Evolutionary conservation across 2,888 invertebrate species (phyloP), one percentile per base, ranked within the genome.

Genomic region (Thumatha senex): DNA sequence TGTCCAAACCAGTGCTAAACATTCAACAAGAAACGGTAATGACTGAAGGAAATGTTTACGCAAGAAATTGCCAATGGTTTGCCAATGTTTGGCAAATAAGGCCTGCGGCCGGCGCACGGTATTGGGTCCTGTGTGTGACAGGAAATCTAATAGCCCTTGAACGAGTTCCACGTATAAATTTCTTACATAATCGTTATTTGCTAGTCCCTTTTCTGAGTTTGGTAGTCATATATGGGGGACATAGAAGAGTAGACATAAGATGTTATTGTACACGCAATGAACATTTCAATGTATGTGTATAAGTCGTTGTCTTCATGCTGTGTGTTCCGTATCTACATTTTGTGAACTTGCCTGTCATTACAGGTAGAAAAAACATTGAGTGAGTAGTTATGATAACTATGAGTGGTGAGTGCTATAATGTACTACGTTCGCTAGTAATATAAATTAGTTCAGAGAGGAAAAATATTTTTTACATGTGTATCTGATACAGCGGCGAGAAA

Each of bases 81-180:
- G 74, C 75, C 80, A 74, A 84, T 85, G 84, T 86, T 87, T 85
- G 80, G 80, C 84, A 84, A 87, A 84, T 83, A 82, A 77, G 79
- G 76, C 74, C 76, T 77, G 79, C 72, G 84, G 80, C 71, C 74
- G 35, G 44, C 35, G 82, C n/a, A n/a, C n/a, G n/a, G n/a, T n/a
- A n/a, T 67, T 67, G 58, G 54, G 61, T 56, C 72, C 76, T 84
- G 86, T 76, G 77, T 84, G 84, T 87, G 87, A 87, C 87, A 80
- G 80, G 86, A 86, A 86, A 85, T 84, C 84, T 86, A 86, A 87
- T 84, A 86, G 82, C 85, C 82, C 82, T 74, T 74, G 76, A 81
- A 82, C 79, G 80, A 81, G 74, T 72, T 74, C 73, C 75, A 78
- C 81, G 79, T 80, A 80, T 77, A 82, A 79, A 80, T 81, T 79